Evolutionary conservation across 1,140 invertebrate genomes (phyloP).

Genomic region (Euura saliciscinereae): DNA sequence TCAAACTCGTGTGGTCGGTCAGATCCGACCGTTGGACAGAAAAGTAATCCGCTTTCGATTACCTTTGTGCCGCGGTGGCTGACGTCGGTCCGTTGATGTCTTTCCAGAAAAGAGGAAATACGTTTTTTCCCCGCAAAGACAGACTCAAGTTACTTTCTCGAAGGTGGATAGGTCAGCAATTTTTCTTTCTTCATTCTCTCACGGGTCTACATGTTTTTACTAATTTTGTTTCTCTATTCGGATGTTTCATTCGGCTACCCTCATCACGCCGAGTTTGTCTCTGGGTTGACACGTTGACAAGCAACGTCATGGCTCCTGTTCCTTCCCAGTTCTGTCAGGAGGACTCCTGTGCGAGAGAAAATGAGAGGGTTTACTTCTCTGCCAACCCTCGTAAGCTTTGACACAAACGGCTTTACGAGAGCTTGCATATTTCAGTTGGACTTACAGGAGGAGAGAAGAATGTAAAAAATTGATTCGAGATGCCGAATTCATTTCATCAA

Average conservation of each 20-base stretch:
- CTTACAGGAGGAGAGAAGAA: background rate
- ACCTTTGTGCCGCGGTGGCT: background rate
- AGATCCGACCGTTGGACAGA: too few species aligned
- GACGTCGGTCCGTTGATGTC: too few species aligned
- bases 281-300: background rate
- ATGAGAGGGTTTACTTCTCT: background rate
- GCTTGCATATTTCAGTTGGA: background rate
- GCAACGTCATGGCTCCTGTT: background rate
- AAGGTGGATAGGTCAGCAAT: too few species aligned
- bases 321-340: background rate
- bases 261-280: background rate
- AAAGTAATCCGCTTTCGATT: background rate
- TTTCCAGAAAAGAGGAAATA: too few species aligned
- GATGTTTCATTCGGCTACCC: background rate
- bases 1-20: too few species aligned
- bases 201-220: too few species aligned
- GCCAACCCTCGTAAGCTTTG: constrained; percentile 6
- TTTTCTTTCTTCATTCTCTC: too few species aligned
- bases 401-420: background rate
- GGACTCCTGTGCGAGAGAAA: background rate
- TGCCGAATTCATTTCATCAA: too few species aligned
- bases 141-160: too few species aligned
- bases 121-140: background rate
- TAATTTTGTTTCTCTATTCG: background rate
- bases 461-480: background rate